Evolutionary conservation across 1,140 invertebrate genomes (phyloP).

Genomic region (Drosophila ficusphila): DNA sequence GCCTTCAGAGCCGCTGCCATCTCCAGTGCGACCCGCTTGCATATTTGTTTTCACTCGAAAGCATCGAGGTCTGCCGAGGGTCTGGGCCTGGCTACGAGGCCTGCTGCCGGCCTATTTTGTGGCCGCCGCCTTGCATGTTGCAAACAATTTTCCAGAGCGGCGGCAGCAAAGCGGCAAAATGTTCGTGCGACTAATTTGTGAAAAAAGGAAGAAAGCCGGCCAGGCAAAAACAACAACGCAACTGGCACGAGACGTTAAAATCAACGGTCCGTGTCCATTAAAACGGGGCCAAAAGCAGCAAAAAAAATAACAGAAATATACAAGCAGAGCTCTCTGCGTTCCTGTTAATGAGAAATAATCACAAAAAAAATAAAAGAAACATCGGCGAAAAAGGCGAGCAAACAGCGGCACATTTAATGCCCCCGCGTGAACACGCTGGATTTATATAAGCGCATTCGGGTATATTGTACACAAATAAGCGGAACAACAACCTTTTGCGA

Average conservation of each 20-base stretch:
- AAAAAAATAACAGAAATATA: constrained; percentile 14
- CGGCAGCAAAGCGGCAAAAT: constrained; percentile 68
- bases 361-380: constrained; percentile 28
- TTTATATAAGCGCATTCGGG: constrained; percentile 2
- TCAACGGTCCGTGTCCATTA: constrained; percentile 73
- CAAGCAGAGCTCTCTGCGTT: constrained; percentile 51
- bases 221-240: constrained; percentile 23
- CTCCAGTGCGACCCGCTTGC: constrained; percentile 28
- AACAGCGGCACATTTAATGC: constrained; percentile 16
- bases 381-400: constrained; percentile 13
- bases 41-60: constrained; percentile 52
- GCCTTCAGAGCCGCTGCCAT: constrained; percentile 13
- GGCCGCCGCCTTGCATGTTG: constrained; percentile 73
- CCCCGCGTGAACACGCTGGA: background rate
- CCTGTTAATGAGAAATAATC: constrained; percentile 78
- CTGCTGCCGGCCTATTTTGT: constrained; percentile 66
- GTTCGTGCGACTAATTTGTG: constrained; percentile 81
- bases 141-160: constrained; percentile 67
- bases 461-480: constrained; percentile 5
- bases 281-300: constrained; percentile 59
- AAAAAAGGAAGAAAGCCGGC: constrained; percentile 47
- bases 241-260: constrained; percentile 76
- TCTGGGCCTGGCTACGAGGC: constrained; percentile 14
- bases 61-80: constrained; percentile 17
- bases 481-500: constrained; percentile 27